Evolutionary conservation across 92 coral and sea anemone genomes (phyloP), one percentile per base, ranked within the genome.

Genomic region (Epizoanthus fatuus): DNA sequence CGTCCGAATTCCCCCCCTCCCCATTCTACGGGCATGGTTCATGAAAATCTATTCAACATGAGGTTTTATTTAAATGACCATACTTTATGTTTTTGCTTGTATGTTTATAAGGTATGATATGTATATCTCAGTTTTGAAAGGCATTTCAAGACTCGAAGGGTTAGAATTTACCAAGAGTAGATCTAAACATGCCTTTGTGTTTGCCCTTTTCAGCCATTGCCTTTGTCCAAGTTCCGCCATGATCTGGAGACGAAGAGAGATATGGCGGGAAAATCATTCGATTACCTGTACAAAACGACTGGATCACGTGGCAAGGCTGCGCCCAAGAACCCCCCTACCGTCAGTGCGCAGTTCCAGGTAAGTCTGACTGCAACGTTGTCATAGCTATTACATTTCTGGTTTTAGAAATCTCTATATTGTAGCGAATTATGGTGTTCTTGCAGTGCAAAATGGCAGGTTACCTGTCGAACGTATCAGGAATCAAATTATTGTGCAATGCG

Each of bases 341-440:
- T 97, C 72, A 97, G 97, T 52, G 99, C 99, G 0, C 99, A 97
- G 87, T 97, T 97, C 68, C 99, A 97, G 98, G 99, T 97, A 40
- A 75, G 90, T 83, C 57, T 70, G 14, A 13, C 17, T 5, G n/a
- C 20, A 14, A 38, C 35, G 22, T 66, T 19, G 7, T 66, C 20
- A 4, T 68, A 13, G 6, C 44, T 38, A 11, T 68, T 16, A 68
- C 49, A 14, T 19, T 1, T n/a, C 29, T 56, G 25, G 5, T 17
- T 9, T 62, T 62, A 4, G 17, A 8, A 5, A 17, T 62, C 17
- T 3, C 17, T 19, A 19, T 56, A 2, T 29, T 29, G 35, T 29
- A 29, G 1, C 35, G 35, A 29, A 29, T 29, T 29, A 29, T 29
- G 35, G 35, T 29, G 35, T 29, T 29, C 35, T 29, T 29, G 35